Conservation (phyloP, 2,113 vertebrate species). For the Tringa solitaria region DNA sequence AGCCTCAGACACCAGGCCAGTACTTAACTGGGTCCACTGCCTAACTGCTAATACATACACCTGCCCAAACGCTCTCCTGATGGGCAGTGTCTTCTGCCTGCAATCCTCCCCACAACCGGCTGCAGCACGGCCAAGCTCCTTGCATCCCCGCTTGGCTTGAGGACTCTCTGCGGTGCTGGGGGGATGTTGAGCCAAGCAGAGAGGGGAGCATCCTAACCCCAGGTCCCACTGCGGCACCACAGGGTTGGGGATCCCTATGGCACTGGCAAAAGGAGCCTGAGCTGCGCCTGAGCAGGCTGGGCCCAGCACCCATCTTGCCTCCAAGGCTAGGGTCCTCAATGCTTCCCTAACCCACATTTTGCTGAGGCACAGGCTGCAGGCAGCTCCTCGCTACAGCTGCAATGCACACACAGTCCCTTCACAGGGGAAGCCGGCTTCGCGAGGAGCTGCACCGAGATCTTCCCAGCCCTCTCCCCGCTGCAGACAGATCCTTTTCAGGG, state of each 20-base stretch:
- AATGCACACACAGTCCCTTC: not conserved
- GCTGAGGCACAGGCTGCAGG: slow-evolving; percentile 4
- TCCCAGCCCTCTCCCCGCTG: not conserved
- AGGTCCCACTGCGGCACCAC: not conserved
- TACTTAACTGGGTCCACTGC: accelerated
- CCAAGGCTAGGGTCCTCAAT: not conserved
- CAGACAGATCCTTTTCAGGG: not conserved
- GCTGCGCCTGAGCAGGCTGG: not conserved
- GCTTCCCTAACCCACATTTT: slow-evolving; percentile 61
- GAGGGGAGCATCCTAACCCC: not conserved
- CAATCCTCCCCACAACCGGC: not conserved
- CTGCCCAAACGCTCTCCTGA: not conserved
- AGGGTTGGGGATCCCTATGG: not conserved
- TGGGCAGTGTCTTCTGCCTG: not conserved
- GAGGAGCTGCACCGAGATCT: not conserved
- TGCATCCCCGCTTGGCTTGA: not conserved
- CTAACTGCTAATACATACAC: accelerated
- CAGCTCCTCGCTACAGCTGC: not conserved
- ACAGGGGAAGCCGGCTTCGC: not conserved
- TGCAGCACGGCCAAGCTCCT: not conserved
- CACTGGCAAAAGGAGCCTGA: not conserved
- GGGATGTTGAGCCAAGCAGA: not conserved
- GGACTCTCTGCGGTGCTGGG: not conserved
- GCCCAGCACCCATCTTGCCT: not conserved
- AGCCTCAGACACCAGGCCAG: not conserved